These are phyloP conservation scores for Chymomyza amoena DNA, from an alignment of 2,888 invertebrate genomes.

Conservation along the genomic window DNA sequence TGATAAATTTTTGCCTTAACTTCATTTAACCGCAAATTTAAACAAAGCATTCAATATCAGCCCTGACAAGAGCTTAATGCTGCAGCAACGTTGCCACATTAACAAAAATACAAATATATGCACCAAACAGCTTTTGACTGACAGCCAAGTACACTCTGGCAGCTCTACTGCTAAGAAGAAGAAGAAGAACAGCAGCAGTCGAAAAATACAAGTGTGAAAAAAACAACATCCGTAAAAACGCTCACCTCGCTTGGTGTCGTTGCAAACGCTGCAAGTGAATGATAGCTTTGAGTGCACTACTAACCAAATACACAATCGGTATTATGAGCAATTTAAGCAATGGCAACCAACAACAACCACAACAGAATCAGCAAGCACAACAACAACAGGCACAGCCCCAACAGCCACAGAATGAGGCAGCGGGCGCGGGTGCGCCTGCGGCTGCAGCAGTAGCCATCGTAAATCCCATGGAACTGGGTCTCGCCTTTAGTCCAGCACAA, in stretches of 20 bases:
- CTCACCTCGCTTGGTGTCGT: background rate
- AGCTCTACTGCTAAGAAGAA: background rate
- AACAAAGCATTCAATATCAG: background rate
- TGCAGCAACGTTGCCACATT: background rate
- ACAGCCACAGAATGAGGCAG: slow-evolving; percentile 33
- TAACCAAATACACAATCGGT: slow-evolving; percentile 77
- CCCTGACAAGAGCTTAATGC: background rate
- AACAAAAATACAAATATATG: background rate
- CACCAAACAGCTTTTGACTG: background rate
- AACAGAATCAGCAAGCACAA: slow-evolving; percentile 38
- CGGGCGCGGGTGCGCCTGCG: slow-evolving; percentile 45
- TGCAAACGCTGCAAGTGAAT: slow-evolving; percentile 59
- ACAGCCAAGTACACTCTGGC: background rate
- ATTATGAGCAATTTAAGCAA: slow-evolving; percentile 77
- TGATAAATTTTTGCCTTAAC: background rate
- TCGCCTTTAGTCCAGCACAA: slow-evolving; percentile 40
- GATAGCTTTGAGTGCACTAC: slow-evolving; percentile 78
- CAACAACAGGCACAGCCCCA: slow-evolving; percentile 31
- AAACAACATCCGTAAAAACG: background rate
- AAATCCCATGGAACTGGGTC: slow-evolving; percentile 25
- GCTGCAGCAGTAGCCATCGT: slow-evolving; percentile 30
- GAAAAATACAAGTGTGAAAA: background rate
- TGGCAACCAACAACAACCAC: slow-evolving; percentile 58
- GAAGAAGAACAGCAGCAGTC: background rate
- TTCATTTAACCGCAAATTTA: background rate